These are phyloP conservation scores for Potamilus streckersoni DNA, from an alignment of 1,140 invertebrate genomes.

Conservation along the genomic window DNA sequence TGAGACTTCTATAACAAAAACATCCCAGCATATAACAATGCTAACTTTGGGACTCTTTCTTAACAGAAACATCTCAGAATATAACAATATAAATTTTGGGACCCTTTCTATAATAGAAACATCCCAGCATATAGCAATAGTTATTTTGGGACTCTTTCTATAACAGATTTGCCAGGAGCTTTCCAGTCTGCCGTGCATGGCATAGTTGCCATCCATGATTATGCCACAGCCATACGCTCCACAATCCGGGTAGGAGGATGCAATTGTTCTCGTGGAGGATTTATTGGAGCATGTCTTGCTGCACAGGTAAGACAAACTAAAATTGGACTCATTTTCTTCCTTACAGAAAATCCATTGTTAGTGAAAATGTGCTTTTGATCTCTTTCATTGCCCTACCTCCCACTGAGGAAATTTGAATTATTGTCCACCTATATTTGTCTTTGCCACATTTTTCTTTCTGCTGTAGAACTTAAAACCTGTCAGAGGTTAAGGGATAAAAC, in stretches of 20 bases:
- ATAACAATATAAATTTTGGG: background rate
- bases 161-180: constrained; percentile 54
- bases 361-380: background rate
- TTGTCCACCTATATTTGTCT: background rate
- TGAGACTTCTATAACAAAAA: too few species aligned
- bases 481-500: too few species aligned
- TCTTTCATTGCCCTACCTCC: background rate
- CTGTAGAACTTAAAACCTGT: too few species aligned
- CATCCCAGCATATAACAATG: too few species aligned
- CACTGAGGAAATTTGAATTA: background rate
- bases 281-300: constrained; percentile 59
- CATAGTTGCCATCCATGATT: constrained; percentile 41
- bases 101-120: too few species aligned
- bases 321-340: background rate
- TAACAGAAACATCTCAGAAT: too few species aligned
- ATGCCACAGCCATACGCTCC: constrained; percentile 36
- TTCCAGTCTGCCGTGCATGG: constrained; percentile 58
- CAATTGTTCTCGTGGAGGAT: constrained; percentile 51
- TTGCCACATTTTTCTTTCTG: too few species aligned
- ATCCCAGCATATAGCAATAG: background rate
- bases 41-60: too few species aligned
- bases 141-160: background rate
- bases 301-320: constrained; percentile 47
- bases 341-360: background rate
- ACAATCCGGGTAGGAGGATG: constrained; percentile 61